Evolutionary conservation across 2,797 vertebrate species (phyloP).

Genomic region (Cryptoblepharus egeriae): DNA sequence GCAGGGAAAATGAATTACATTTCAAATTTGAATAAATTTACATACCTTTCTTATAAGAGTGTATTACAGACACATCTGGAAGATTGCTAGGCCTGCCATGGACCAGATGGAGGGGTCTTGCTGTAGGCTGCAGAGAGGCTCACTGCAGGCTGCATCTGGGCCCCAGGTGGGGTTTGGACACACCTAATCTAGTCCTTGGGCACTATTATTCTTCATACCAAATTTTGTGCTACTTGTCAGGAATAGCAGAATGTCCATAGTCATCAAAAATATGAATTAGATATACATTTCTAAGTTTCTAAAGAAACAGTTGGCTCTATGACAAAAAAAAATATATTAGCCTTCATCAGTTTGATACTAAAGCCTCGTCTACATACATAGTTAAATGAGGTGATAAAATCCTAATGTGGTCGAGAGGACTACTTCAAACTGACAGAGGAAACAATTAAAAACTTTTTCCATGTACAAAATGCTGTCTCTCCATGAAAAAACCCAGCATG

Average conservation of each 20-base stretch:
- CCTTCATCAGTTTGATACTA: not conserved
- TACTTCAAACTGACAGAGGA: not conserved
- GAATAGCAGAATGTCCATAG: slow-evolving; percentile 31
- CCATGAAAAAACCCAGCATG: not conserved
- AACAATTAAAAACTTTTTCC: not conserved
- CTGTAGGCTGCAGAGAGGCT: too few relatives aligned
- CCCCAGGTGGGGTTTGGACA: too few relatives aligned
- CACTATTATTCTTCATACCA: not conserved
- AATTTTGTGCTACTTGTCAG: slow-evolving; percentile 2
- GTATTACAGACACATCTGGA: too few relatives aligned
- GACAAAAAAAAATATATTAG: not conserved
- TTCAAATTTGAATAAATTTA: too few relatives aligned
- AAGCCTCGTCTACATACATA: not conserved
- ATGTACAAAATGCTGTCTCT: too few relatives aligned
- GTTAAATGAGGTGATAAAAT: not conserved
- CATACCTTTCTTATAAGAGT: too few relatives aligned
- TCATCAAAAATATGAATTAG: not conserved
- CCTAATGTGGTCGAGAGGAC: not conserved
- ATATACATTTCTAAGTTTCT: slow-evolving; percentile 11
- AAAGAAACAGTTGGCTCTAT: not conserved
- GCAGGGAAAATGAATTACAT: too few relatives aligned
- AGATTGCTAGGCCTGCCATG: too few relatives aligned
- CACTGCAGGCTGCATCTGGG: too few relatives aligned
- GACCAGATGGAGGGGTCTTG: too few relatives aligned
- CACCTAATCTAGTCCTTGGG: not conserved